phyloP scores from a whole-genome alignment of 2,113 vertebrate species.

The Callochromis pleurospilus region DNA sequence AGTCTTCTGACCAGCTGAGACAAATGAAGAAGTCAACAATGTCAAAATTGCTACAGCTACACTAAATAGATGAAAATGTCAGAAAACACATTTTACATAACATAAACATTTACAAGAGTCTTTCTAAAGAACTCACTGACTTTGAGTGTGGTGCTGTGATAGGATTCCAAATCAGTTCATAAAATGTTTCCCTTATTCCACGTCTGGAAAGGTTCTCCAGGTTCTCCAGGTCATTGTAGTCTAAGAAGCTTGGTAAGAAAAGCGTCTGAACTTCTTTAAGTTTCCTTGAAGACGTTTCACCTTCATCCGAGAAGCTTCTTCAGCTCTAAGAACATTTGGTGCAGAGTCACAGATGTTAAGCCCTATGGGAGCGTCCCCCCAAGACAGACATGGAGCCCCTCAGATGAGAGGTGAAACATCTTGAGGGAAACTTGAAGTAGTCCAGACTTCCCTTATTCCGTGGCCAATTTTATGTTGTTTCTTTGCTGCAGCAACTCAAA shows the following conservation, averaged over 20 bases:
- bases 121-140: not conserved
- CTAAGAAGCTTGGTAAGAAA: not conserved
- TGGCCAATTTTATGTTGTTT: not conserved
- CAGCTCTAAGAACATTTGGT: not conserved
- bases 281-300: not conserved
- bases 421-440: not conserved
- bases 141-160: not conserved
- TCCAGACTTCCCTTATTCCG: not conserved
- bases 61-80: not conserved
- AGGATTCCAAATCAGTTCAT: not conserved
- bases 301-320: not conserved
- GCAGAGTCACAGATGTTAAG: not conserved
- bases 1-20: not conserved
- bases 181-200: rapidly evolving
- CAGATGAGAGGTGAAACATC: not conserved
- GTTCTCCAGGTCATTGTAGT: not conserved
- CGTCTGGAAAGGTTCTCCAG: not conserved
- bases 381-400: not conserved
- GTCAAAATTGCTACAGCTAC: not conserved
- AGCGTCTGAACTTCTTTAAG: not conserved
- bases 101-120: not conserved
- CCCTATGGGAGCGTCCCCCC: rapidly evolving
- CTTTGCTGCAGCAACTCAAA: not conserved
- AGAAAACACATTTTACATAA: not conserved
- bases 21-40: not conserved